phyloP scores from a whole-genome alignment of 92 coral and sea anemone species.

The Zoanthus gigantus region DNA sequence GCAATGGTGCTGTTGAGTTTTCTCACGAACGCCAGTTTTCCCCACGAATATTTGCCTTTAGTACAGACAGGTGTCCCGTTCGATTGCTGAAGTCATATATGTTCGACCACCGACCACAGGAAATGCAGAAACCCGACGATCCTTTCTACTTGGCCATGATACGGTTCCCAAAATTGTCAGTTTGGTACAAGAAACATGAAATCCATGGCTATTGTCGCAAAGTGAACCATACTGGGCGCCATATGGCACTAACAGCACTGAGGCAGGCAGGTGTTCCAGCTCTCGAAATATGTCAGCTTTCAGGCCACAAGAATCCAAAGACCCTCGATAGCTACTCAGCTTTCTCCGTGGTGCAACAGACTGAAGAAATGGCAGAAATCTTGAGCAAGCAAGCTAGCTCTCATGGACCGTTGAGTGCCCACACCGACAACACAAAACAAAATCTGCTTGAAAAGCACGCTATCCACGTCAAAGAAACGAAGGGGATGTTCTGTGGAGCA shows the following conservation, averaged over 20 bases:
- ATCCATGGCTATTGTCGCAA: conserved; percentile 3
- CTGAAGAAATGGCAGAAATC: not conserved
- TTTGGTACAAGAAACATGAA: not conserved
- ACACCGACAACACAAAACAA: not conserved
- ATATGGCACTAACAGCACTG: not conserved
- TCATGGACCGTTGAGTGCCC: conserved; percentile 5
- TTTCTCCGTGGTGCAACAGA: not conserved
- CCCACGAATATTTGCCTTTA: not conserved
- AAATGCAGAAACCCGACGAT: no score
- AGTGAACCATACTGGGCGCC: not conserved
- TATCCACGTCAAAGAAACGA: not conserved
- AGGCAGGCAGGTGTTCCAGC: no score
- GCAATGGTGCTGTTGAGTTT: conserved; percentile 10
- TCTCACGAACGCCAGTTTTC: not conserved
- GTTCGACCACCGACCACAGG: not conserved
- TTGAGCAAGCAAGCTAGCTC: conserved; percentile 16
- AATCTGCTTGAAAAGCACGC: not conserved
- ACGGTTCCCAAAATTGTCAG: not conserved
- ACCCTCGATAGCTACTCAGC: not conserved
- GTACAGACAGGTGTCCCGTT: conserved; percentile 7
- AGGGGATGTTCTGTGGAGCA: conserved; percentile 4
- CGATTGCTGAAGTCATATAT: not conserved
- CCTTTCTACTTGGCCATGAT: no score
- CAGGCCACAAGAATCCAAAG: not conserved
- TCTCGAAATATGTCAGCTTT: no score